Evolutionary conservation across 2,113 vertebrate species (phyloP).

Genomic region (Pteropus alecto): DNA sequence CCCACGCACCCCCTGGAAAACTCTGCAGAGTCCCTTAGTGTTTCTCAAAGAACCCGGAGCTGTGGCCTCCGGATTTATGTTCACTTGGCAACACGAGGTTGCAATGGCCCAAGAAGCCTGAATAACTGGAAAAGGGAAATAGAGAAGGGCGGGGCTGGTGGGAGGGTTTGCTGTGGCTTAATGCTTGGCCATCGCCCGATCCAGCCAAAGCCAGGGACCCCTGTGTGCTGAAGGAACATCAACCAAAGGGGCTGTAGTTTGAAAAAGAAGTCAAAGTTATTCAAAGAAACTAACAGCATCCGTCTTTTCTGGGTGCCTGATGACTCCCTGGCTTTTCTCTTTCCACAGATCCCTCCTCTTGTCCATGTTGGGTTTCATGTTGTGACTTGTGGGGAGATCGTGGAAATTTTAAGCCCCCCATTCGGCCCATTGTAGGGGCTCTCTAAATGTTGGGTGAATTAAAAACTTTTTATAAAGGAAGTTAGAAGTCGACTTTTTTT

Average conservation of each 20-base stretch:
- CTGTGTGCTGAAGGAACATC: neutral
- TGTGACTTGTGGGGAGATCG: neutral
- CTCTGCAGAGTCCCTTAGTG: neutral
- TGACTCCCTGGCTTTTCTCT: neutral
- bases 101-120: slow-evolving; percentile 5
- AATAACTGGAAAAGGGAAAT: neutral
- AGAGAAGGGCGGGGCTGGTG: neutral
- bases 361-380: neutral
- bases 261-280: neutral
- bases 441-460: neutral
- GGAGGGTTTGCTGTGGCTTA: neutral
- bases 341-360: neutral
- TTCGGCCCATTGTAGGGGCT: neutral
- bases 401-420: neutral
- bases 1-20: neutral
- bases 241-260: neutral
- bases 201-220: neutral
- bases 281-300: neutral
- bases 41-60: neutral
- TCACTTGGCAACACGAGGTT: neutral
- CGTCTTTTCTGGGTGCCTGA: neutral
- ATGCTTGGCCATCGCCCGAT: neutral
- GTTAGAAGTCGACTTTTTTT: neutral
- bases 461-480: neutral
- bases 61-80: neutral